A percentile compares a stretch with the other conserved stretches of the same genome.
phyloP scores from a whole-genome alignment of 2,113 vertebrate genomes.

The Casuarius casuarius region DNA sequence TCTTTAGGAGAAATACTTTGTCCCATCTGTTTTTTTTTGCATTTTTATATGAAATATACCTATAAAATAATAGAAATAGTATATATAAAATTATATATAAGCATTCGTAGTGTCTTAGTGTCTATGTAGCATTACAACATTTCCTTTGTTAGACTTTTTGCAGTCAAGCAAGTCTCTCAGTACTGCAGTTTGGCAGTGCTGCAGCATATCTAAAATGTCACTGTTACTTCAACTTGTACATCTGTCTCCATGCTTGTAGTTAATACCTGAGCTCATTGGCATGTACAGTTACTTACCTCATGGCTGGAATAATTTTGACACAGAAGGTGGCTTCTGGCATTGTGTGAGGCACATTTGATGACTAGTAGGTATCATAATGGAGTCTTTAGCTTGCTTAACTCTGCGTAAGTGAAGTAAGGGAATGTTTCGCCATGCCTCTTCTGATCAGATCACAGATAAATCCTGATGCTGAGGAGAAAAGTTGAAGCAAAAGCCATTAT shows the following conservation, averaged over 20 bases:
- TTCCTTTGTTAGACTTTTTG: not conserved
- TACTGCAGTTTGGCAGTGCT: not conserved
- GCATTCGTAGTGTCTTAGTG: not conserved
- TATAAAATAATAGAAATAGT: not conserved
- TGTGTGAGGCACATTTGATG: not conserved
- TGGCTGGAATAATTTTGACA: not conserved
- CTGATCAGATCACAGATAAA: not conserved
- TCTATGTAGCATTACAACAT: not conserved
- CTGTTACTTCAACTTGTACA: not conserved
- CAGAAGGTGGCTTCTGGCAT: not conserved
- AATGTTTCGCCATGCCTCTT: not conserved
- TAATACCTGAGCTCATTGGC: not conserved
- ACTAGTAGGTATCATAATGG: not conserved
- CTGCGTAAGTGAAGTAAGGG: not conserved
- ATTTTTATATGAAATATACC: not conserved
- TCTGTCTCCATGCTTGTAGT: not conserved
- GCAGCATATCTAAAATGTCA: not conserved
- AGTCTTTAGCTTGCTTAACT: not conserved
- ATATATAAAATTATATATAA: not conserved
- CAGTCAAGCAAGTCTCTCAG: not conserved
- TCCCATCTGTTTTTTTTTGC: not conserved
- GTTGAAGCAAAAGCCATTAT: not conserved
- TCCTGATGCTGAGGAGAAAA: not conserved
- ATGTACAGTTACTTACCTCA: accelerated
- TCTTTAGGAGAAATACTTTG: not conserved